Base-by-base conservation (phyloP, 2,888 invertebrate species). In the Tetragonisca angustula region DNA sequence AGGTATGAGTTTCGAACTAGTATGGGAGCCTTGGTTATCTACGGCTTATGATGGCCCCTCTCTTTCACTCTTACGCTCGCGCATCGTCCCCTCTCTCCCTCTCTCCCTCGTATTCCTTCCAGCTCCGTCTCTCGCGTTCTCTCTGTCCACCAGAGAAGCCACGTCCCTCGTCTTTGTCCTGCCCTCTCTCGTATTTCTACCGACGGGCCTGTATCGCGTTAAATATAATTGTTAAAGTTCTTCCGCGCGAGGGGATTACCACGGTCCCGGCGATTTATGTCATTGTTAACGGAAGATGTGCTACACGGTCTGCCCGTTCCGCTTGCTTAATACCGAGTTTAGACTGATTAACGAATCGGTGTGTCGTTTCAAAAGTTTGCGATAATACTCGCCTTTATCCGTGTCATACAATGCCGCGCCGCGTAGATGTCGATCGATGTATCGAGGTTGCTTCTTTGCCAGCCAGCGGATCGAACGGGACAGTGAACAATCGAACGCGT, bases 221-320 rank as follows among this genome's bases (percentile, higher is more conserved):
- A 92, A 94, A 93, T 93, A 93, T 93, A 93, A 93, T 93, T 92
- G 93, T 93, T 92, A 91, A 94, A 93, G 90, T 94, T 94, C 87
- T 90, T 92, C 79, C 89, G 88, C 88, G 84, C 84, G 75, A 85
- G 88, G 90, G 90, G 90, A 91, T 93, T 93, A 93, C 91, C 90
- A 92, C 88, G 91, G 90, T 93, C 92, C 87, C 86, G 83, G 71
- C 89, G 90, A 91, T 91, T 92, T 92, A 92, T 90, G 91, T 91
- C 89, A 92, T 91, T 87, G 88, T 88, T 61, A 27, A 19, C 78
- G 72, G 71, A 70, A 76, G 68, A 62, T 32, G 56, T 54, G 72
- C 4, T 69, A 5, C 43, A 43, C 54, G 70, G 15, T 43, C 19
- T 13, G 59, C 19, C 17, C 64, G 52, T 43, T 65, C 5, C 32